Evolutionary conservation across 2,797 vertebrate species (phyloP), one percentile per base, ranked within the genome.

Genomic region (Tadarida brasiliensis): DNA sequence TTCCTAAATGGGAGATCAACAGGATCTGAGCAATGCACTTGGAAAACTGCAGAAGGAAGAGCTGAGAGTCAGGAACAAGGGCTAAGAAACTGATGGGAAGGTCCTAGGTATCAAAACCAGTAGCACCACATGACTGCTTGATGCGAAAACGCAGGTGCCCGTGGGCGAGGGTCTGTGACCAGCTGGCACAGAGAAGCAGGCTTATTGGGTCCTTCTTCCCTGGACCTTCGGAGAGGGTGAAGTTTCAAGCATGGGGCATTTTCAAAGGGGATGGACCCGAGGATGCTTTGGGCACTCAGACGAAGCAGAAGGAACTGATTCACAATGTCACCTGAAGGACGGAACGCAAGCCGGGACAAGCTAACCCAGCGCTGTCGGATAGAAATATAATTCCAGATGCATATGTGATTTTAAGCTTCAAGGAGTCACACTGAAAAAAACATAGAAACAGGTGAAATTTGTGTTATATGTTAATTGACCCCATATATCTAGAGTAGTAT

Each of bases 161-260:
- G 0, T 0, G 19, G 8, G 7, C 0, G 0, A 7, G 19, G 15
- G 54, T 3, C n/a, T 20, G 0, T 1, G 33, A 20, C 7, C 57
- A 14, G n/a, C 14, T 2, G 28, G 5, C 12, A 1, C 1, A 33
- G 35, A 71, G 10, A n/a, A 26, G 7, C 19, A 49, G 33, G n/a
- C 24, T 67, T 1, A 3, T 0, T 3, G 10, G 11, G 28, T 19
- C 39, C 26, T 35, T 54, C 16, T 19, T 56, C 24, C 61, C 35
- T 1, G 14, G 28, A 3, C 54, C 30, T 70, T 26, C 24, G 20
- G 47, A 22, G 5, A 56, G 39, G 33, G 14, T 28, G 16, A 28
- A 1, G 9, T 33, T 73, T 63, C 82, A 30, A n/a, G 44, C 11
- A 3, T 15, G 33, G 67, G 26, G 19, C 24, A 4, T 67, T 82